Conservation (phyloP, 2,888 invertebrate genomes). For the Mycalesis mineus region DNA sequence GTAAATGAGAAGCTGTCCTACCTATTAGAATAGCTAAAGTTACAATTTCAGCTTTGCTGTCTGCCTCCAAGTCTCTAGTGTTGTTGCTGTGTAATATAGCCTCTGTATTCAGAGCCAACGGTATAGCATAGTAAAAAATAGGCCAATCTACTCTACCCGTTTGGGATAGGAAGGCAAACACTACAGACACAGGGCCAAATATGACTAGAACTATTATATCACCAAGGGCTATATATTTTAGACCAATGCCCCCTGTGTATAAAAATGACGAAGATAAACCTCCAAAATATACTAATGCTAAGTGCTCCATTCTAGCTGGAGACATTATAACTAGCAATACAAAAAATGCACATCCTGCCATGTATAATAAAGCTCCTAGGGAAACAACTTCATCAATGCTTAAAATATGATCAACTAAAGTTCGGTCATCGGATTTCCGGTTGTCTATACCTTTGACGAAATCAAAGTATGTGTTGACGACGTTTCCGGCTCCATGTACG, state of each 20-base stretch:
- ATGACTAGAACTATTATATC: slow-evolving; percentile 94
- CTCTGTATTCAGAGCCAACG: slow-evolving; percentile 95
- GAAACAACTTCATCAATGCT: slow-evolving; percentile 86
- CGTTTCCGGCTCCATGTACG: slow-evolving; percentile 97
- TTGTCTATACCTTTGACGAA: slow-evolving; percentile 96
- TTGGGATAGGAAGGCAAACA: slow-evolving; percentile 95
- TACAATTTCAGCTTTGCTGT: slow-evolving; percentile 93
- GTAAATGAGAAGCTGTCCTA: slow-evolving; percentile 91
- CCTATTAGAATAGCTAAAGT: slow-evolving; percentile 97
- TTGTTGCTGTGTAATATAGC: slow-evolving; percentile 97
- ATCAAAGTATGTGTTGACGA: slow-evolving; percentile 97
- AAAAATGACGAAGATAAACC: slow-evolving; percentile 96
- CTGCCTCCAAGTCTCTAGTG: slow-evolving; percentile 92
- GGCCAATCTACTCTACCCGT: slow-evolving; percentile 94
- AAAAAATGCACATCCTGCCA: slow-evolving; percentile 91
- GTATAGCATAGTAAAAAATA: slow-evolving; percentile 95
- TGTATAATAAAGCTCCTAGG: slow-evolving; percentile 91
- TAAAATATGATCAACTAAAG: slow-evolving; percentile 94
- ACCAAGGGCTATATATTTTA: slow-evolving; percentile 96
- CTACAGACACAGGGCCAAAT: slow-evolving; percentile 95
- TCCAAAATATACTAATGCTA: slow-evolving; percentile 96
- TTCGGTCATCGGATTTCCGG: slow-evolving; percentile 94
- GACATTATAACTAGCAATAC: slow-evolving; percentile 86
- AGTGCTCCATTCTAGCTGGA: slow-evolving; percentile 95
- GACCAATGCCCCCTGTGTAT: slow-evolving; percentile 97